A percentile compares a stretch with the other conserved stretches of the same genome.
phyloP scores from a whole-genome alignment of 2,113 vertebrate species.

The Rhea americana region DNA sequence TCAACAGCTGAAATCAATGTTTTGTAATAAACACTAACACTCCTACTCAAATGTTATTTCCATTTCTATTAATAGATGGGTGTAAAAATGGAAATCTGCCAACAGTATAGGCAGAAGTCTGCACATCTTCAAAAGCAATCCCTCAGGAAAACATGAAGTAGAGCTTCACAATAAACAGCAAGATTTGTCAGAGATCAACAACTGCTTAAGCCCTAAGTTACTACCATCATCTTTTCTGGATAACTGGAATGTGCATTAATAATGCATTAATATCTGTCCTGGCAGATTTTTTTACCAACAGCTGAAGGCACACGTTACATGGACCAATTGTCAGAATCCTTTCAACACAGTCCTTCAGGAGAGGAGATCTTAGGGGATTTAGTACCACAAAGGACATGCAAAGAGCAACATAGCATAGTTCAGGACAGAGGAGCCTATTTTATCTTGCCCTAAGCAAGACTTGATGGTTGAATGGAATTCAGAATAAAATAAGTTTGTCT shows the following conservation, averaged over 20 bases:
- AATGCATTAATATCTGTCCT: neutral
- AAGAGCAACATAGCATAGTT: constrained; percentile 26
- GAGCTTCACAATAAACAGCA: neutral
- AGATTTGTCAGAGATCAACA: neutral
- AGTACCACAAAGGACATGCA: constrained; percentile 44
- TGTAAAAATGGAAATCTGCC: constrained; percentile 24
- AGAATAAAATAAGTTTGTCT: constrained; percentile 49
- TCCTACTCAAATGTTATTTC: constrained; percentile 4
- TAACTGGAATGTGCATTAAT: neutral
- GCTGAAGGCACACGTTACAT: neutral
- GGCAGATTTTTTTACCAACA: neutral
- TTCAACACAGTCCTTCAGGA: constrained; percentile 28
- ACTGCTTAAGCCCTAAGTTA: neutral
- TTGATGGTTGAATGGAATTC: constrained; percentile 45
- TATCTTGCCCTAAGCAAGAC: constrained; percentile 52
- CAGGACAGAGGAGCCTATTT: constrained; percentile 47
- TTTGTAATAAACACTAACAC: neutral
- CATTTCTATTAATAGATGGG: neutral
- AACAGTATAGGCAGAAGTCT: neutral
- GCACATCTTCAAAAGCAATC: neutral
- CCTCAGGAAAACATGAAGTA: neutral
- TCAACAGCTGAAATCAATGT: neutral
- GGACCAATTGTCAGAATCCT: constrained; percentile 32
- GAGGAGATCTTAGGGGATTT: constrained; percentile 16
- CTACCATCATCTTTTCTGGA: neutral